Conservation (phyloP, 1,140 invertebrate genomes). For the Orius insidiosus region DNA sequence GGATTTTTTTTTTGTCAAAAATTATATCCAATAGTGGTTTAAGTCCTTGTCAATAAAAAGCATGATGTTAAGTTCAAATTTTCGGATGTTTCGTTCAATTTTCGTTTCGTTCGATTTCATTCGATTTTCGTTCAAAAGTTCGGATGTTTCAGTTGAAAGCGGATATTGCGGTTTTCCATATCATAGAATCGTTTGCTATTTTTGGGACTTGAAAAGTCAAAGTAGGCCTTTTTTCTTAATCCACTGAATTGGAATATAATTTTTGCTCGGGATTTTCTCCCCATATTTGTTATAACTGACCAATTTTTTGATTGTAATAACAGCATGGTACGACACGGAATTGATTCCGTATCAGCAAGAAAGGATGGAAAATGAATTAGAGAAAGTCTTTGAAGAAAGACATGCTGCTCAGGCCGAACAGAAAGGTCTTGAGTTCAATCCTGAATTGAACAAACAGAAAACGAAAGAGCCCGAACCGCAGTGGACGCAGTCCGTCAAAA, state of each 20-base stretch:
- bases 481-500: constrained; percentile 65
- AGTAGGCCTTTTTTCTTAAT: not conserved
- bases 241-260: too few species aligned
- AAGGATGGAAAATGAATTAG: constrained; percentile 65
- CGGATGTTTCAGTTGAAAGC: not conserved
- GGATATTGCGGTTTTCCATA: too few species aligned
- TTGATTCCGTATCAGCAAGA: constrained; percentile 67
- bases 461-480: constrained; percentile 58
- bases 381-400: constrained; percentile 73
- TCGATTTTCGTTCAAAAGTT: too few species aligned
- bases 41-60: too few species aligned
- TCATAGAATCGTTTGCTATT: not conserved
- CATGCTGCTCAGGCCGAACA: constrained; percentile 44
- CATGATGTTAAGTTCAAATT: too few species aligned
- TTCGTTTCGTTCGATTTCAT: too few species aligned
- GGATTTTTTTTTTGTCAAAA: not conserved
- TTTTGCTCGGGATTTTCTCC: too few species aligned
- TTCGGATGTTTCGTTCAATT: too few species aligned
- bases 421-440: constrained; percentile 33
- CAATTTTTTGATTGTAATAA: not conserved
- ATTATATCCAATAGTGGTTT: too few species aligned
- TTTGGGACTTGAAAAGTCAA: not conserved
- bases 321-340: constrained; percentile 85
- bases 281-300: not conserved
- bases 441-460: constrained; percentile 25